Evolutionary conservation across 2,113 vertebrate genomes (phyloP), one percentile per base, ranked within the genome.

Genomic region (Hippoglossus stenolepis): DNA sequence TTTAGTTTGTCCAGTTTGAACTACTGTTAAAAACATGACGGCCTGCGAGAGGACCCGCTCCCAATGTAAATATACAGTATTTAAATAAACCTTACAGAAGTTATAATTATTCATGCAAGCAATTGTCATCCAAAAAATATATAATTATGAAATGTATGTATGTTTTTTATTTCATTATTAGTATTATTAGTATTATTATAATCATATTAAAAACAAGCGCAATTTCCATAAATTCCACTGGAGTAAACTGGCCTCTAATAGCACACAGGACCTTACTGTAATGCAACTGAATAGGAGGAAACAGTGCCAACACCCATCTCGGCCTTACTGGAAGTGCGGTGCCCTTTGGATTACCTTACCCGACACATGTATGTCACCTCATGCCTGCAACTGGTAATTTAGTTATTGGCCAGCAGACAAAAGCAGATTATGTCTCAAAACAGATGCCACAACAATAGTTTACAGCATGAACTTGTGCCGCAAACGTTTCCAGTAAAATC

Each of bases 321-420:
- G 14, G 51, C 31, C 60, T 90, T 90, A 86, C 89, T 91, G 88
- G 88, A 87, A 91, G 24, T 47, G 49, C 1, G 3, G 23, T 56
- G 64, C 60, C 69, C 47, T 83, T 28, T 86, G 69, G 23, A 70
- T 83, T 82, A 77, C 59, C 76, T 89, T 59, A 38, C 62, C 51
- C 73, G 69, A 77, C 73, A 70, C 31, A 26, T 26, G 13, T 54
- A 35, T 87, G 64, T 28, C 73, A 83, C 51, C 21, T 23, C 35
- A 54, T 73, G 38, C 35, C 73, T 80, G 23, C 0, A 2, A 53
- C 20, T 15, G 20, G 56, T 62, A 65, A 59, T 79, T 58, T 60
- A 57, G 5, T 24, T 20, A 73, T 15, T 76, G 70, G 68, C 67
- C 74, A 38, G 4, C 31, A 23, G 38, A 67, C 60, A 73, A 54